Evolutionary conservation across 2,888 invertebrate species (phyloP).

Genomic region (Pollenia angustigena): DNA sequence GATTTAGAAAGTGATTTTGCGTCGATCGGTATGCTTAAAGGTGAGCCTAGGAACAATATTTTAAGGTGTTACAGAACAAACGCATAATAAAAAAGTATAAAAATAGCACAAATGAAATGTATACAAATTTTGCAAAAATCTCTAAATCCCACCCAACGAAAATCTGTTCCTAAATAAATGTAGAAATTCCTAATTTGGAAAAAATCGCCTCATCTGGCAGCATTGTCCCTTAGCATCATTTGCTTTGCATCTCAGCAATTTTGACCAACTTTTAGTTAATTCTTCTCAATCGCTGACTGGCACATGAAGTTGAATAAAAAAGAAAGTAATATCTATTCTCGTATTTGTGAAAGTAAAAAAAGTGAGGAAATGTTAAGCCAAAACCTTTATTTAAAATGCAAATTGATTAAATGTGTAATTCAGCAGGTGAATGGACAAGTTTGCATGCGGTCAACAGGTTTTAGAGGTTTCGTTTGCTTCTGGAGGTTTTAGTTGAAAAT

Average conservation of each 20-base stretch:
- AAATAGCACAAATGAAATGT: no score
- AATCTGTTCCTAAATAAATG: no score
- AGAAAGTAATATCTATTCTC: not conserved
- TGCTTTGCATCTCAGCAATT: not conserved
- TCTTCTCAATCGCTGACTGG: not conserved
- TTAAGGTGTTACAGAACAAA: no score
- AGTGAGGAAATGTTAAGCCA: not conserved
- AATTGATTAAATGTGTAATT: slow-evolving; percentile 39
- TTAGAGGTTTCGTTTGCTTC: not conserved
- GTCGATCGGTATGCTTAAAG: no score
- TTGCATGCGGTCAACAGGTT: slow-evolving; percentile 21
- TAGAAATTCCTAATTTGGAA: no score
- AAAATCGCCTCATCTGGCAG: not conserved
- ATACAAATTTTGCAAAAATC: no score
- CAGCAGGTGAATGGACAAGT: slow-evolving; percentile 8
- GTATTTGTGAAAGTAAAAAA: not conserved
- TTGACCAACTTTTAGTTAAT: no score
- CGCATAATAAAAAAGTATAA: no score
- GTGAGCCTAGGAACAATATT: no score
- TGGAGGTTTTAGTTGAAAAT: no score
- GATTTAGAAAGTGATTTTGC: no score
- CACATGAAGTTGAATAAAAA: not conserved
- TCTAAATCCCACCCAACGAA: no score
- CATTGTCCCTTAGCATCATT: not conserved
- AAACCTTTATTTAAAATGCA: not conserved